These are phyloP conservation scores for Brachionus manjavacas DNA, from an alignment of 1,140 invertebrate genomes.

Conservation along the genomic window DNA sequence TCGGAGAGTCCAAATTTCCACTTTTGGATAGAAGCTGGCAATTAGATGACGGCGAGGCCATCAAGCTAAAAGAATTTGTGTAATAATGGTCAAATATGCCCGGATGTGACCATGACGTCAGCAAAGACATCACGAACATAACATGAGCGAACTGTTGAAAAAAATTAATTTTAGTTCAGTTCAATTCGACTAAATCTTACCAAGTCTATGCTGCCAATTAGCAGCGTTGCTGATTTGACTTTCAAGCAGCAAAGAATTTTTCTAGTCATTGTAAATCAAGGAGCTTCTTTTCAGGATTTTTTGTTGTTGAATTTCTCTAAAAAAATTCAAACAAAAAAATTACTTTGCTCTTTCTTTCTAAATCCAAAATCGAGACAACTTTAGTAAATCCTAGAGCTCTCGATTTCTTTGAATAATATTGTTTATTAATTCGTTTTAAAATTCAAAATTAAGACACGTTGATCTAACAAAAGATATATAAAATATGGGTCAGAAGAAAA, in stretches of 20 bases:
- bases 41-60: constrained; percentile 9
- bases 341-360: background rate
- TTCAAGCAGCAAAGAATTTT: constrained; percentile 31
- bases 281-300: background rate
- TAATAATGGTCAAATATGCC: constrained; percentile 21
- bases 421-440: background rate
- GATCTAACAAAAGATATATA: background rate
- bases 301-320: too few species aligned
- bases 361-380: too few species aligned
- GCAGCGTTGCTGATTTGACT: constrained; percentile 10
- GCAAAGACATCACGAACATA: background rate
- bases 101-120: constrained; percentile 12
- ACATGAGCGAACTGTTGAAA: background rate
- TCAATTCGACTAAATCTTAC: background rate
- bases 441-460: background rate
- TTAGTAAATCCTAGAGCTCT: background rate
- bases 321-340: background rate
- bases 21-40: background rate
- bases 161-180: background rate
- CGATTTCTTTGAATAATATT: background rate
- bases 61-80: constrained; percentile 2
- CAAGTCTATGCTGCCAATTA: background rate
- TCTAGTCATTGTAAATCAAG: background rate
- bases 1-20: background rate
- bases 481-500: background rate